Percentiles rank a stretch among this genome's conserved stretches.
Conservation (phyloP, 2,888 invertebrate species). For the Amphipyra tragopoginis region DNA sequence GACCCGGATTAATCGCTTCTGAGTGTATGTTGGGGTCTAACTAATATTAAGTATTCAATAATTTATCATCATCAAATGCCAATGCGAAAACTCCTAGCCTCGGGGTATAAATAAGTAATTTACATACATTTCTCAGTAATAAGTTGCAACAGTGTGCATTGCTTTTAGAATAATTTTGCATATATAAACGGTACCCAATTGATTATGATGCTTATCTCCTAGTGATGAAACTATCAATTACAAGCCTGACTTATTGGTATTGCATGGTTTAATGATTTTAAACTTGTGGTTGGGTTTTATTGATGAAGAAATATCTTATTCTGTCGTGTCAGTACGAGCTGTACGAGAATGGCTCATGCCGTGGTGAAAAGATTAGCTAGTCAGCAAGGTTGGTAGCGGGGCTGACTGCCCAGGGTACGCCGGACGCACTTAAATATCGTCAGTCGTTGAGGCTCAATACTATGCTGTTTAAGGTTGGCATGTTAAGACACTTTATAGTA, state of each 20-base stretch:
- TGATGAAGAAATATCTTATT: too few relatives aligned
- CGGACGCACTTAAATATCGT: too few relatives aligned
- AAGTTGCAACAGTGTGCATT: conserved; percentile 39
- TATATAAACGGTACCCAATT: conserved; percentile 39
- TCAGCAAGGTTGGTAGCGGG: too few relatives aligned
- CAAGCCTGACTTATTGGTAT: conserved; percentile 26
- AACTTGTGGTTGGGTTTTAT: not conserved
- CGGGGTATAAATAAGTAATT: conserved; percentile 47
- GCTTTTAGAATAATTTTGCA: conserved; percentile 46
- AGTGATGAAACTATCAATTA: conserved; percentile 54
- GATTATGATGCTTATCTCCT: conserved; percentile 50
- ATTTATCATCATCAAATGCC: conserved; percentile 19
- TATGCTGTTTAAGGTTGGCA: too few relatives aligned
- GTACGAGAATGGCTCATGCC: too few relatives aligned
- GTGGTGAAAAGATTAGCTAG: too few relatives aligned
- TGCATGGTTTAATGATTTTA: not conserved
- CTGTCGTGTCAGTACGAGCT: too few relatives aligned
- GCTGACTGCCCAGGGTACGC: too few relatives aligned
- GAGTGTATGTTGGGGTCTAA: too few relatives aligned
- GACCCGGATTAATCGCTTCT: too few relatives aligned
- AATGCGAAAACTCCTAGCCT: conserved; percentile 30
- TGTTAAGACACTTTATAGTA: too few relatives aligned
- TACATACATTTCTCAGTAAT: conserved; percentile 53
- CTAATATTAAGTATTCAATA: not conserved
- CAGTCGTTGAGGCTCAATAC: too few relatives aligned